These are phyloP conservation scores for Pristionchus mayeri DNA, from an alignment of 2,888 invertebrate species.

Conservation along the genomic window DNA sequence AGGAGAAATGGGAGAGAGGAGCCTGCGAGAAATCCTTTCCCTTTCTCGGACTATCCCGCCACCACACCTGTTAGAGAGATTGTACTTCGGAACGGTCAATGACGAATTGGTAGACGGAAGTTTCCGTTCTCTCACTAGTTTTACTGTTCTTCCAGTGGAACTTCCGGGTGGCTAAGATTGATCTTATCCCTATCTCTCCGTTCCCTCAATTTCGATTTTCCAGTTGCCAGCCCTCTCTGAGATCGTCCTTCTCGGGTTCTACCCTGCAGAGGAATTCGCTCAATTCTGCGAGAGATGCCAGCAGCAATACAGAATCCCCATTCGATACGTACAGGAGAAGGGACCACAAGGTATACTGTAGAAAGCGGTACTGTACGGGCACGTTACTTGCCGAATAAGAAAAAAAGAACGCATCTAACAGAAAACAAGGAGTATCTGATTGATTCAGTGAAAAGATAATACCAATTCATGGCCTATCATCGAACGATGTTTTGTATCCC, in stretches of 20 bases:
- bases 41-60: constrained; percentile 33
- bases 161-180: background rate
- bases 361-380: background rate
- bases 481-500: background rate
- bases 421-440: background rate
- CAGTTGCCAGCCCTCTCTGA: constrained; percentile 87
- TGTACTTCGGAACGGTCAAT: background rate
- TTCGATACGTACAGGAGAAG: constrained; percentile 90
- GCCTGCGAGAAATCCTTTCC: constrained; percentile 20
- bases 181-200: background rate
- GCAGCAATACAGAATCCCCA: constrained; percentile 66
- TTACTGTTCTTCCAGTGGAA: background rate
- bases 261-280: constrained; percentile 87
- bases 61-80: background rate
- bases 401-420: too few relatives aligned
- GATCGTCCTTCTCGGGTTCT: constrained; percentile 93
- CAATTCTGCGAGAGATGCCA: constrained; percentile 87
- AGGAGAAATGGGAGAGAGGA: background rate
- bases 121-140: background rate
- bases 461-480: background rate
- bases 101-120: background rate
- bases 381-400: background rate
- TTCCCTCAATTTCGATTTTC: constrained; percentile 61
- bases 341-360: constrained; percentile 83
- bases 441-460: background rate